Evolutionary conservation across 1,140 invertebrate genomes (phyloP), one percentile per base, ranked within the genome.

Genomic region (Pachypeltis micranthus): DNA sequence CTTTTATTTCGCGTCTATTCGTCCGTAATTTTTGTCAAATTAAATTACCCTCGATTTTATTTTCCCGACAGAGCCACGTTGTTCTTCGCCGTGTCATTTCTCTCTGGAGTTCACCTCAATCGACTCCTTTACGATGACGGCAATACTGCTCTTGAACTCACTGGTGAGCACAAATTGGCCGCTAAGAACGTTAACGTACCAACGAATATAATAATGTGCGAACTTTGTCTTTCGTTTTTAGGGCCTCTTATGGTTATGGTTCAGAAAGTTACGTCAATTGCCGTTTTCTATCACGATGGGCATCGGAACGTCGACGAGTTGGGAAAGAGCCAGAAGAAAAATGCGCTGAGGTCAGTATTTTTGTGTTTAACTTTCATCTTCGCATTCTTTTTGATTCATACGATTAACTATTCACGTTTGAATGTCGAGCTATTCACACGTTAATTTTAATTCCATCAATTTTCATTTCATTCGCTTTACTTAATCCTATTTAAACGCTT

Each of bases 211-310:
- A 44, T 61, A 39, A 44, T 59, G n/a, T 58, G 28, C 51, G 61
- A 25, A 2, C 4, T 39, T 29, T 24, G 27, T 29, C 31, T 29
- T 25, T 47, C 19, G 16, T 60, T 79, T 80, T 44, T 73, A 92
- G 91, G 80, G 74, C 94, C 84, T 56, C 73, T 98, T 66, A 98
- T 98, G 96, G 91, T 98, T n/a, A 88, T 93, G 66, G 93, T 91
- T 1, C 93, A 98, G 75, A 94, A 96, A 77, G 85, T 96, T 10
- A 95, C 91, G 27, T 90, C 88, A 69, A 74, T 98, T 34, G 94
- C 93, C 0, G 97, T 93, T 75, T 88, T 84, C 69, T 74, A 96
- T 39, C 88, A 96, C 74, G 95, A 98, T 78, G 94, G 91, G 14
- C 71, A 85, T 31, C 76, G 80, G 39, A 79, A 81, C 63, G 80